Evolutionary conservation across 2,888 invertebrate genomes (phyloP).

Genomic region (Kuschelorhynchus macadamiae): DNA sequence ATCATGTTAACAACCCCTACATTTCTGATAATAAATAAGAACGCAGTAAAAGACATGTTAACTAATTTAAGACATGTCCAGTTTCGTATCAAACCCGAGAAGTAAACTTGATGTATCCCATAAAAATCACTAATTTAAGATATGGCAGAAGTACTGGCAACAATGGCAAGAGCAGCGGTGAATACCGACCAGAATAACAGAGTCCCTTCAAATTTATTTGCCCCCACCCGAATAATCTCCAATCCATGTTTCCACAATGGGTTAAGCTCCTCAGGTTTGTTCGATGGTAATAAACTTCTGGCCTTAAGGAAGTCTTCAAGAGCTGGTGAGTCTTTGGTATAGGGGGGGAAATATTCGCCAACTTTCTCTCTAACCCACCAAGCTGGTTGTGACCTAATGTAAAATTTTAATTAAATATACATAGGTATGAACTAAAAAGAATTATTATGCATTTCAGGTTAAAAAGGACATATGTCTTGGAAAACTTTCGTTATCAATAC

Average conservation of each 20-base stretch:
- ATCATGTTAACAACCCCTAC: too few species aligned
- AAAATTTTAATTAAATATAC: background rate
- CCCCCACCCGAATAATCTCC: conserved; percentile 69
- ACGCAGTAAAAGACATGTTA: too few species aligned
- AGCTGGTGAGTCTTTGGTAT: conserved; percentile 72
- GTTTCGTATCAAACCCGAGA: too few species aligned
- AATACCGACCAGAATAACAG: conserved; percentile 73
- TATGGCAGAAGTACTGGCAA: conserved; percentile 64
- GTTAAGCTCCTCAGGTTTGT: conserved; percentile 63
- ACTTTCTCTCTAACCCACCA: conserved; percentile 74
- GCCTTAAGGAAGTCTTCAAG: conserved; percentile 74
- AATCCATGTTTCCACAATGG: conserved; percentile 68
- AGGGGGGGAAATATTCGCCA: conserved; percentile 74
- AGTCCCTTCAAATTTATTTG: conserved; percentile 70
- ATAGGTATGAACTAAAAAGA: too few species aligned
- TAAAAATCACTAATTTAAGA: conserved; percentile 18
- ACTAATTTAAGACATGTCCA: too few species aligned
- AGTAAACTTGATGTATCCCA: too few species aligned
- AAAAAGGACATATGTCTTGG: too few species aligned
- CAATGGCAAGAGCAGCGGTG: conserved; percentile 72
- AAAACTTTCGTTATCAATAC: too few species aligned
- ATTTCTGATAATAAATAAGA: too few species aligned
- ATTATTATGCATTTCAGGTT: too few species aligned
- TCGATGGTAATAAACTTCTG: conserved; percentile 70
- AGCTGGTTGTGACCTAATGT: conserved; percentile 48